Percentiles rank a stretch among this genome's conserved stretches.
Conservation (phyloP, 2,113 vertebrate genomes). For the Paramisgurnus dabryanus region DNA sequence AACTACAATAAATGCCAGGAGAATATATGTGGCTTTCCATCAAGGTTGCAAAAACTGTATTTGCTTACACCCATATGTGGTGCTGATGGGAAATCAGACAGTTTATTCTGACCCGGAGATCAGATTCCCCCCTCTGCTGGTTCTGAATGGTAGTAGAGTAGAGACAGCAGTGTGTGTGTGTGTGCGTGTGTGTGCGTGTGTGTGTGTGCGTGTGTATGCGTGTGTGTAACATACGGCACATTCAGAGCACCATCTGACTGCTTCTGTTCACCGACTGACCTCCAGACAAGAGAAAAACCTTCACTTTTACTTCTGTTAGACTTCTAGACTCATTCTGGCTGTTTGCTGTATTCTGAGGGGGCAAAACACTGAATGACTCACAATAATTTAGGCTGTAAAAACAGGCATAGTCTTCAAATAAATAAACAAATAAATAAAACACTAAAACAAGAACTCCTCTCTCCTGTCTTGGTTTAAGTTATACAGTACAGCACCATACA, state of each 20-base stretch:
- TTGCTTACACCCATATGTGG: not conserved
- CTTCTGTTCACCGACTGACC: constrained; percentile 1
- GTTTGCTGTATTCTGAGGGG: not conserved
- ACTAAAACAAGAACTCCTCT: not conserved
- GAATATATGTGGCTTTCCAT: not conserved
- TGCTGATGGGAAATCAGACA: not conserved
- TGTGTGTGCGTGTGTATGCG: not conserved
- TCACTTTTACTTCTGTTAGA: not conserved
- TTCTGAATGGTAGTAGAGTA: constrained; percentile 43
- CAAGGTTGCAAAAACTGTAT: not conserved
- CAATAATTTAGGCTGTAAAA: not conserved
- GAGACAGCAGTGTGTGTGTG: not conserved
- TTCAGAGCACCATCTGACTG: not conserved
- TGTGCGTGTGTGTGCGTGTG: not conserved
- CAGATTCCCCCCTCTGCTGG: constrained; percentile 58
- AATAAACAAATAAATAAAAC: not conserved
- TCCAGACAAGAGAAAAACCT: not conserved
- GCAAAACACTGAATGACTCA: not conserved
- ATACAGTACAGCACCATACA: not conserved
- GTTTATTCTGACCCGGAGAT: constrained; percentile 33
- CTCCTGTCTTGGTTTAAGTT: not conserved
- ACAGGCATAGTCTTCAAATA: not conserved
- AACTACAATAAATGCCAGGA: too few relatives aligned
- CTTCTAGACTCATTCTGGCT: not conserved
- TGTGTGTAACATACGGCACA: not conserved